Evolutionary conservation across 2,797 vertebrate genomes (phyloP).

Genomic region (Gephyroberyx darwinii): DNA sequence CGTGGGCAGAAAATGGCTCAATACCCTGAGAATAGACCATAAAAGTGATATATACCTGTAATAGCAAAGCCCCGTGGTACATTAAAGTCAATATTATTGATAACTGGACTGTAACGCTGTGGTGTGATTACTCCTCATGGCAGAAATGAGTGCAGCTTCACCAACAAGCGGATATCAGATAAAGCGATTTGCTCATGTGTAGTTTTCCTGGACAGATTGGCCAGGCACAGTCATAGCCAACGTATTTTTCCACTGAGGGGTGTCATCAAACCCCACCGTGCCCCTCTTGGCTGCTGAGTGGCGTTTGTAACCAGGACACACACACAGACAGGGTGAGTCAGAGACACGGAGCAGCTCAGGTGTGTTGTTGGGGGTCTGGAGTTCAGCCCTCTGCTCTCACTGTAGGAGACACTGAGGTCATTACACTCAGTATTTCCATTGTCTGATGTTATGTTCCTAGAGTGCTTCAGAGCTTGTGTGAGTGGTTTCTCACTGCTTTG

Average conservation of each 20-base stretch:
- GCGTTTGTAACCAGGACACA: constrained; percentile 44
- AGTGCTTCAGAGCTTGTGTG: constrained; percentile 40
- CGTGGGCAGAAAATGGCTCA: constrained; percentile 23
- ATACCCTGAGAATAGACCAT: background rate
- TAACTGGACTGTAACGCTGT: constrained; percentile 23
- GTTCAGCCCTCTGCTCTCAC: constrained; percentile 60
- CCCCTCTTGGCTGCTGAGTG: constrained; percentile 37
- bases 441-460: constrained; percentile 58
- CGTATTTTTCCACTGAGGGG: constrained; percentile 61
- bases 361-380: constrained; percentile 63
- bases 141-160: constrained; percentile 34
- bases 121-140: constrained; percentile 29
- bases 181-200: background rate
- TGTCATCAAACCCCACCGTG: constrained; percentile 58
- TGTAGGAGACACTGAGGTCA: constrained; percentile 68
- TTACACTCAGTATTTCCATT: constrained; percentile 68
- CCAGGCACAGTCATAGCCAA: constrained; percentile 47
- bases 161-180: constrained; percentile 13
- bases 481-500: constrained; percentile 32
- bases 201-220: constrained; percentile 30
- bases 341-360: constrained; percentile 57
- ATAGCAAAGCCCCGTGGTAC: constrained; percentile 11
- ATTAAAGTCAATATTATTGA: constrained; percentile 28
- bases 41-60: constrained; percentile 8
- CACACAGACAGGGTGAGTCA: constrained; percentile 65